Evolutionary conservation across 2,797 vertebrate genomes (phyloP).

Genomic region (Sebastes flavidus): DNA sequence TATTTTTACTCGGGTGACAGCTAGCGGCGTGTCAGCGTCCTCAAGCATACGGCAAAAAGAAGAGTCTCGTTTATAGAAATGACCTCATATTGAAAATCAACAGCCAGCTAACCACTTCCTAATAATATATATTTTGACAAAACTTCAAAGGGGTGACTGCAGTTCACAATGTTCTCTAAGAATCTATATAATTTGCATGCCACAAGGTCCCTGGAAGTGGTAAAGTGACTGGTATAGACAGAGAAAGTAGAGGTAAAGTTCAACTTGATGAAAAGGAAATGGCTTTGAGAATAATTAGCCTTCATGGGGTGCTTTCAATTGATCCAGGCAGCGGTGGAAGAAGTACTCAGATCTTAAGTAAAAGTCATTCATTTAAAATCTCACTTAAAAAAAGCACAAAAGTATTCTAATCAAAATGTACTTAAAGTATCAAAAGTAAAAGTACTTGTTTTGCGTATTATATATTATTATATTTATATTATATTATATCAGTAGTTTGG

Average conservation of each 20-base stretch:
- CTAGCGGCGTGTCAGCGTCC: not conserved
- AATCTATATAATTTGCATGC: slow-evolving; percentile 22
- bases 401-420: too few species aligned
- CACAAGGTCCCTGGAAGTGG: slow-evolving; percentile 7
- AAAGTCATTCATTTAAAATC: too few species aligned
- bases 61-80: not conserved
- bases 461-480: too few species aligned
- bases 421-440: too few species aligned
- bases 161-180: not conserved
- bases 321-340: not conserved
- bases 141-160: not conserved
- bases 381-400: fast-evolving
- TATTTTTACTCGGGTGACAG: not conserved
- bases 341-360: too few species aligned
- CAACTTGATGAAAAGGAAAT: not conserved
- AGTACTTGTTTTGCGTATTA: too few species aligned
- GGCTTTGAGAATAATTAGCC: not conserved
- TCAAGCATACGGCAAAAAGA: not conserved
- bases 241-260: not conserved
- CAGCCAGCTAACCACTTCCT: not conserved
- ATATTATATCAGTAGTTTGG: too few species aligned
- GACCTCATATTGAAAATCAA: not conserved
- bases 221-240: not conserved
- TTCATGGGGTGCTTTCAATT: not conserved
- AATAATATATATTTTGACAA: not conserved